phyloP scores from a whole-genome alignment of 2,888 invertebrate genomes.

The Malachius bipustulatus region DNA sequence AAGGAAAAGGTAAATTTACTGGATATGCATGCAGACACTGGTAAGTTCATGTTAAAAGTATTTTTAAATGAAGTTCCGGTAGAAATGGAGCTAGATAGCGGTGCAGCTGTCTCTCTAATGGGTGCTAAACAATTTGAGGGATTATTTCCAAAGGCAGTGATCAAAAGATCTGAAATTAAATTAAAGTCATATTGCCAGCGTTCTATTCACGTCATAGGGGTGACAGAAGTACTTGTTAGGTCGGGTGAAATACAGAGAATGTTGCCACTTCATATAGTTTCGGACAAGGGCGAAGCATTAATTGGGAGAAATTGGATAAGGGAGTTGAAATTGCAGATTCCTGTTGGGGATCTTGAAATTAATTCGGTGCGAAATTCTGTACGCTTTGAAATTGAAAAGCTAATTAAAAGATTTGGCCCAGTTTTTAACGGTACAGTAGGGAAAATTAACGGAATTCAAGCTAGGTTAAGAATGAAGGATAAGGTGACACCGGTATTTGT shows the following conservation, averaged over 20 bases:
- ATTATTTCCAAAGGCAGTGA: not conserved
- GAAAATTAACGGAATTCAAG: conserved; percentile 8
- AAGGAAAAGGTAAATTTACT: conserved; percentile 4
- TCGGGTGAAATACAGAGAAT: no score
- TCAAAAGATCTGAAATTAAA: no score
- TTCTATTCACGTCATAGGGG: no score
- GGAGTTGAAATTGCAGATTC: no score
- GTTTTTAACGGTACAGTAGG: conserved; percentile 9
- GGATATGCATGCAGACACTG: not conserved
- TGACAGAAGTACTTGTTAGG: no score
- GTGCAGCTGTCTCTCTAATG: conserved; percentile 3
- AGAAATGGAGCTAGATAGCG: conserved; percentile 3
- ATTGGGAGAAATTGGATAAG: no score
- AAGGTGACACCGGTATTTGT: conserved; percentile 11
- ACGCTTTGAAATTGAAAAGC: no score
- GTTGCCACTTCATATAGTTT: no score
- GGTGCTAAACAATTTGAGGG: not conserved
- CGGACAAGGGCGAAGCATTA: no score
- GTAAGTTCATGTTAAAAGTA: conserved; percentile 4
- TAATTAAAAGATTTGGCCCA: conserved; percentile 6
- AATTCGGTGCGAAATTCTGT: no score
- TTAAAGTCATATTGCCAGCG: no score
- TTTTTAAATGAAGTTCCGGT: not conserved
- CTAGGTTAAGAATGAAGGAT: conserved; percentile 3
- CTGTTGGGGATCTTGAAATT: no score